Evolutionary conservation across 1,140 invertebrate species (phyloP), one percentile per base, ranked within the genome.

Genomic region (Plectrocnemia conspersa): DNA sequence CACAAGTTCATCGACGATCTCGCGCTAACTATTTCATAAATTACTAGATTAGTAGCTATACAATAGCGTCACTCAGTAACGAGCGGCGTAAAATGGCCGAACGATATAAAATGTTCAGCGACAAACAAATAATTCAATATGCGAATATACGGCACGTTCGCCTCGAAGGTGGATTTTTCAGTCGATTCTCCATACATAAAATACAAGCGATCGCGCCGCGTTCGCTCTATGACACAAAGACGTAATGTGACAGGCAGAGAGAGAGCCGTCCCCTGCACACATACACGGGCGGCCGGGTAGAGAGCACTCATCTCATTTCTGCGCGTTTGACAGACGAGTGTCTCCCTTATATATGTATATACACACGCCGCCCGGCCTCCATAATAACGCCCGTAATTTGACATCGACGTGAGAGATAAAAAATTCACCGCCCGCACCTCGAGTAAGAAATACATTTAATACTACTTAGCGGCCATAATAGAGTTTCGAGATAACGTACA

Each of bases 391-490:
- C 25, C 52, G 42, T 59, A 59, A 59, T 56, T 59, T 56, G 58
- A 59, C 58, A 56, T 59, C 46, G 52, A 56, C 53, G 52, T 53
- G 48, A 33, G 48, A 33, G 53, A 59, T 59, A 55, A 59, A 59
- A 56, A 50, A 59, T 59, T 59, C 58, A 59, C 19, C 29, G n/a
- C 15, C 40, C 52, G 38, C n/a, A n/a, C 47, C 38, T 24, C 42
- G 52, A 32, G 45, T 59, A 55, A 55, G 53, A 50, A 59, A 59
- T 55, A 59, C 58, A 59, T 59, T 59, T 55, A 59, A 59, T 54
- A 56, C 58, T 47, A 59, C 58, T 59, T 59, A 59, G 58, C 48
- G 52, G 25, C 48, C 23, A 22, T 52, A 52, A 52, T 52, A 44
- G 24, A 33, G 24, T 50, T 38, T 6, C 19, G 15, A 50, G 47